Evolutionary conservation across 2,113 vertebrate species (phyloP), one percentile per base, ranked within the genome.

Genomic region (Nanorana parkeri): DNA sequence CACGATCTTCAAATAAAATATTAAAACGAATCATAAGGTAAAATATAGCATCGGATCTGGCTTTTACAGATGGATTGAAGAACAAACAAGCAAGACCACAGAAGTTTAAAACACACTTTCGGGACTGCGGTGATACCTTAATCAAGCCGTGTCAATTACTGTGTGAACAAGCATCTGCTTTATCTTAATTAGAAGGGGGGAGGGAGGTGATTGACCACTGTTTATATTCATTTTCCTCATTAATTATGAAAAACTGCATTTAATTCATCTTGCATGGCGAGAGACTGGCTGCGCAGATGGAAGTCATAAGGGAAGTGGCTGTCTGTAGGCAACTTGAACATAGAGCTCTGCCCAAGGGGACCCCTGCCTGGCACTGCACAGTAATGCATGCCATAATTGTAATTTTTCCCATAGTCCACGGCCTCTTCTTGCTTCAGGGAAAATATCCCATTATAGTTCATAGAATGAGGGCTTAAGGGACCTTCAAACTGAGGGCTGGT

Each of bases 371-470:
- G 95, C 91, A 95, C 94, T 85, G 96, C 89, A 94, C 96, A 98
- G 94, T 98, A 99, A 92, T 97, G 96, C 96, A 97, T 94, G 86
- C 97, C 95, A 1, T 97, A 99, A 93, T 97, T 97, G 89, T 96
- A 94, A 94, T 95, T 95, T 93, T 98, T 98, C 86, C 93, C 93
- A 90, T 97, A 98, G 89, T 99, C 97, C 88, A 96, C 95, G 86
- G 94, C 92, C 80, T 99, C 97, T 94, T 97, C 97, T 92, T 99
- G 97, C 87, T 97, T 97, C 86, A 99, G 95, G 89, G 97, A 98
- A 93, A 99, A 99, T 91, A 99, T 98, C 90, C 97, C 97, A 93
- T 98, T 98, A 91, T 98, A 98, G 95, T 97, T 99, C 94, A 98
- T 96, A 81, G 96, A 94, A 66, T 97, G 96, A 85, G 98, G 97